Percentiles rank a stretch among this genome's conserved stretches.
These are phyloP conservation scores for Cathartes aura DNA, from an alignment of 2,113 vertebrate genomes.

Conservation along the genomic window DNA sequence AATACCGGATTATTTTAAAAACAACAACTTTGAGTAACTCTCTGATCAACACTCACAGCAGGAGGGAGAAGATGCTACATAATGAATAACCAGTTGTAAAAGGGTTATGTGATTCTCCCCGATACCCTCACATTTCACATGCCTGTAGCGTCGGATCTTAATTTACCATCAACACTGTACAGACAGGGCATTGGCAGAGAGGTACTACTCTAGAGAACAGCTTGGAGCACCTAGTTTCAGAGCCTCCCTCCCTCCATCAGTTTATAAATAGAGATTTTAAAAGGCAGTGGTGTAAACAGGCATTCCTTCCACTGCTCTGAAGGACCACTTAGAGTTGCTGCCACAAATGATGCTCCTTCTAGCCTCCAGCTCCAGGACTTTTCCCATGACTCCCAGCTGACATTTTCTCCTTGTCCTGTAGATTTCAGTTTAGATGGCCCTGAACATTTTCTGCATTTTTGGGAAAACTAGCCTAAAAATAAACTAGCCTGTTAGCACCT, in stretches of 20 bases:
- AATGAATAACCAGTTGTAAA: not conserved
- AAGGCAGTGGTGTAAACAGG: not conserved
- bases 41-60: not conserved
- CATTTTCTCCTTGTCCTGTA: not conserved
- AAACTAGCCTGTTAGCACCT: not conserved
- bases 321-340: not conserved
- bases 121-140: not conserved
- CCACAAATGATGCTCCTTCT: not conserved
- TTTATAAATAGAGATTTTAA: not conserved
- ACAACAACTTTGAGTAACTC: not conserved
- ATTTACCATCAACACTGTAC: not conserved
- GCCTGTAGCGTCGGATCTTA: not conserved
- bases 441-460: not conserved
- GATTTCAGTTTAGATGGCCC: not conserved
- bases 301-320: not conserved
- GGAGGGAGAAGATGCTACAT: not conserved
- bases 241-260: not conserved
- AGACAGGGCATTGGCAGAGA: not conserved
- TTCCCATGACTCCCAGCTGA: not conserved
- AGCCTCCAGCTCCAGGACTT: not conserved
- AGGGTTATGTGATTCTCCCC: not conserved
- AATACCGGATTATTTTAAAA: not conserved
- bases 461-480: not conserved
- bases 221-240: not conserved
- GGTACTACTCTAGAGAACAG: not conserved